Conservation (phyloP, 2,888 invertebrate genomes). For the Stramonita haemastoma region DNA sequence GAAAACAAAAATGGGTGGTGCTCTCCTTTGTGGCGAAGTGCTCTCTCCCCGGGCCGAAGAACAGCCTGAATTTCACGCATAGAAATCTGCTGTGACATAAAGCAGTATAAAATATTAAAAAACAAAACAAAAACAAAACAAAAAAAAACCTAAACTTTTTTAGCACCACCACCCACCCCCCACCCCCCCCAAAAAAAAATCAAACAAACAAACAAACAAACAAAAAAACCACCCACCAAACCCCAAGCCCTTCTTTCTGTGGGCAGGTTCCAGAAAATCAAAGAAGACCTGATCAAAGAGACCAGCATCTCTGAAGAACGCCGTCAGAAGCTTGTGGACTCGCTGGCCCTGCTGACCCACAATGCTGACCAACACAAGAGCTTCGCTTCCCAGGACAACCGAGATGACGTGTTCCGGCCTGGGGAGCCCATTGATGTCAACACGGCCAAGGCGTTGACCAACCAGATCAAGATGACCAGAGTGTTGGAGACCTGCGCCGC, state of each 20-base stretch:
- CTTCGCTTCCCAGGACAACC: constrained; percentile 2
- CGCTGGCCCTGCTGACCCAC: constrained; percentile 11
- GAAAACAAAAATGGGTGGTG: too few relatives aligned
- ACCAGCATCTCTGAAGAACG: not conserved
- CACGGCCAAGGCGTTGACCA: constrained; percentile 5
- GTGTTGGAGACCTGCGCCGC: not conserved
- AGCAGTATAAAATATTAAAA: too few relatives aligned
- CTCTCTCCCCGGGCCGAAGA: too few relatives aligned
- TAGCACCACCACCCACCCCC: too few relatives aligned
- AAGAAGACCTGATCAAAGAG: not conserved
- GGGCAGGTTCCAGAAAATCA: constrained; percentile 1
- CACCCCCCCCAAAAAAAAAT: not conserved
- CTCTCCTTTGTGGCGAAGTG: too few relatives aligned
- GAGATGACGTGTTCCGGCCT: not conserved
- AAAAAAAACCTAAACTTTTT: too few relatives aligned
- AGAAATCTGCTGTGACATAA: too few relatives aligned
- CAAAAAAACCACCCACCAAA: not conserved
- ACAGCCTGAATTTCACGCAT: too few relatives aligned
- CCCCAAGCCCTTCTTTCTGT: not conserved
- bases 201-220: not conserved
- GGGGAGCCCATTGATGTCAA: not conserved
- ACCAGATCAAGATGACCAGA: constrained; percentile 34
- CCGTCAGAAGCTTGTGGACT: not conserved
- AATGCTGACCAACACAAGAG: not conserved
- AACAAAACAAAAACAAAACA: too few relatives aligned